Evolutionary conservation across 35 echinoderm and acorn worm species (phyloP).

Genomic region (Diadema setosum): DNA sequence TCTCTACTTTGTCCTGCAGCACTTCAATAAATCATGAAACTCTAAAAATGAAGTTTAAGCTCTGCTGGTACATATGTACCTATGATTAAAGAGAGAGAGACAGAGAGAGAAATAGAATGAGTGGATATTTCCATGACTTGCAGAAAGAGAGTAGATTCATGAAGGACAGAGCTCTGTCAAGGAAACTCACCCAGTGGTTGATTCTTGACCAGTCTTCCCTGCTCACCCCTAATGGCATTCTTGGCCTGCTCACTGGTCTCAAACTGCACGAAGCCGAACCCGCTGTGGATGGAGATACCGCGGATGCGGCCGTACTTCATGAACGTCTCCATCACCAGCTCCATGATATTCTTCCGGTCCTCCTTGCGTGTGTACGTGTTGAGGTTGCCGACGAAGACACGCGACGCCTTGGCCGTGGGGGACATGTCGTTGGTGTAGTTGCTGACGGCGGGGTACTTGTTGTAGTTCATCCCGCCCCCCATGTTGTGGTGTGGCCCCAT

Average conservation of each 20-base stretch:
- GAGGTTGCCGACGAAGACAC: constrained; percentile 93
- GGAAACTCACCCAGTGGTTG: constrained; percentile 82
- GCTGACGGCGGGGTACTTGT: constrained; percentile 33
- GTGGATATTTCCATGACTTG: too few species aligned
- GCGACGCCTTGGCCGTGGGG: constrained; percentile 57
- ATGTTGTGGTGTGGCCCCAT: background rate
- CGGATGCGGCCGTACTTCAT: constrained; percentile 68
- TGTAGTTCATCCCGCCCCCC: background rate
- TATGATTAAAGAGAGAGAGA: too few species aligned
- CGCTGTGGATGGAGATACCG: constrained; percentile 75
- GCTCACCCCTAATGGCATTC: constrained; percentile 59
- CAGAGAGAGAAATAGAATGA: too few species aligned
- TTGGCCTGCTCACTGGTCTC: constrained; percentile 38
- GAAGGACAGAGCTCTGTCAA: too few species aligned
- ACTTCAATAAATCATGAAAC: too few species aligned
- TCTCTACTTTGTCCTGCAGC: too few species aligned
- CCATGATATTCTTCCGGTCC: constrained; percentile 11
- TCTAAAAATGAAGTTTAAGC: too few species aligned
- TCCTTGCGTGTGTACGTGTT: constrained; percentile 74
- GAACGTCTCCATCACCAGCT: constrained; percentile 53
- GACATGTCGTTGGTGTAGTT: constrained; percentile 82
- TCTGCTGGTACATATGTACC: too few species aligned
- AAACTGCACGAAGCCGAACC: constrained; percentile 89
- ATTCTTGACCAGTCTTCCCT: constrained; percentile 63
- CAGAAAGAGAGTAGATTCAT: too few species aligned